Conservation (phyloP, 2,113 vertebrate species). For the Poecile atricapillus region DNA sequence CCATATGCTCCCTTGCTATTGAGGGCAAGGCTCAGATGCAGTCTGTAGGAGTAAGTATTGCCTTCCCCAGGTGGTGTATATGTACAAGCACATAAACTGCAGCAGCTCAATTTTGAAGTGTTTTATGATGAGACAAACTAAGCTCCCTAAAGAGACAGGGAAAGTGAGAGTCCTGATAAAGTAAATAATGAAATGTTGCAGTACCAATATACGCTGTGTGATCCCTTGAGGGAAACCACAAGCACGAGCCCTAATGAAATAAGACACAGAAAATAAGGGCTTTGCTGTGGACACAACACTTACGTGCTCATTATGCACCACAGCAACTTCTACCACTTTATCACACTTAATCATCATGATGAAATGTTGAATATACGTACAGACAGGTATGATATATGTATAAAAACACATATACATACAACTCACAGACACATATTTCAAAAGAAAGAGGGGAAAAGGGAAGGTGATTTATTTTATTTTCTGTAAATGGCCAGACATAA, state of each 20-base stretch:
- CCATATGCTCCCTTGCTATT: neutral
- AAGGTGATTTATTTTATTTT: neutral
- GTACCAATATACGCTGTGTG: neutral
- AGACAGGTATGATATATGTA: neutral
- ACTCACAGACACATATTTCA: neutral
- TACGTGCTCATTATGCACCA: neutral
- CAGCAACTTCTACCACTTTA: neutral
- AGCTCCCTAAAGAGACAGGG: neutral
- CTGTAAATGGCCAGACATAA: neutral
- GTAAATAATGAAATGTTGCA: constrained; percentile 47
- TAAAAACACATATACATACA: neutral
- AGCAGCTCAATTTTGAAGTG: neutral
- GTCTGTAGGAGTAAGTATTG: neutral
- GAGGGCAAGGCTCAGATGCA: neutral
- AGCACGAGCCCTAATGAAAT: neutral
- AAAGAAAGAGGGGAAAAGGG: neutral
- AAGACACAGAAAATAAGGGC: neutral
- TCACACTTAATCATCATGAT: neutral
- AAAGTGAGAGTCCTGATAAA: constrained; percentile 10
- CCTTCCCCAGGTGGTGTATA: neutral
- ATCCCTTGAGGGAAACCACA: constrained; percentile 11
- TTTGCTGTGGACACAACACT: neutral
- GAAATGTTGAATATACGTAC: neutral
- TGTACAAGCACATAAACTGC: neutral
- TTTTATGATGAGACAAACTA: neutral